Evolutionary conservation across 2,113 vertebrate genomes (phyloP).

Genomic region (Shinisaurus crocodilurus): DNA sequence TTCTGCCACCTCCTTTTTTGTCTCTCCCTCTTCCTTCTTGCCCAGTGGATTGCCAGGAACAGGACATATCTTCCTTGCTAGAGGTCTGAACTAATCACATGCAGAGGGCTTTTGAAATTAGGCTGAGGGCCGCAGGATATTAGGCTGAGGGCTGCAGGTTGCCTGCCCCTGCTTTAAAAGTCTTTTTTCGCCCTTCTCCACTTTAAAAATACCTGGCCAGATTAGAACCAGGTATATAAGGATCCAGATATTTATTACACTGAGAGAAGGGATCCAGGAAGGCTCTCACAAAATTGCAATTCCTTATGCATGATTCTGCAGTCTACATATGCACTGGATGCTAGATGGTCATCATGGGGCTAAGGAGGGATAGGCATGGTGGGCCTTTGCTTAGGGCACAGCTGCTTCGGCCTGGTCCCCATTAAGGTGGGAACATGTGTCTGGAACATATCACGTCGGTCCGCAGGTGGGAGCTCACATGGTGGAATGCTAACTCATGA

Average conservation of each 20-base stretch:
- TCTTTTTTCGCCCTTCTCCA: conserved; percentile 21
- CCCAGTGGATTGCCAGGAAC: too few species aligned
- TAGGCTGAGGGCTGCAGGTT: too few species aligned
- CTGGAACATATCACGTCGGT: background rate
- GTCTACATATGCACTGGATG: background rate
- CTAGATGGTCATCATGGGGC: too few species aligned
- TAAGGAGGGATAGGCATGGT: background rate
- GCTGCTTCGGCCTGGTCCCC: background rate
- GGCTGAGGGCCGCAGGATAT: too few species aligned
- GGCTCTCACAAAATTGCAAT: conserved; percentile 2
- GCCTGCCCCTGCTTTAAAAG: background rate
- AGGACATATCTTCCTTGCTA: too few species aligned
- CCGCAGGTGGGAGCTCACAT: background rate
- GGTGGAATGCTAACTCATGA: background rate
- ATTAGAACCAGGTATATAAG: conserved; percentile 23
- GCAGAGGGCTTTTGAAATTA: too few species aligned
- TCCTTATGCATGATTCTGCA: conserved; percentile 24
- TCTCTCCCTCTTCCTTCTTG: too few species aligned
- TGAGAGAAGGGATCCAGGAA: background rate
- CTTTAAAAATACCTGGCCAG: background rate
- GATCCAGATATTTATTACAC: background rate
- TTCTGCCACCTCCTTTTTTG: too few species aligned
- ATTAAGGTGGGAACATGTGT: background rate
- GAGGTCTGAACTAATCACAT: too few species aligned
- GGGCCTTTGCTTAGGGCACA: background rate